phyloP scores from a whole-genome alignment of 2,888 invertebrate species.

The Artemia sinica region DNA sequence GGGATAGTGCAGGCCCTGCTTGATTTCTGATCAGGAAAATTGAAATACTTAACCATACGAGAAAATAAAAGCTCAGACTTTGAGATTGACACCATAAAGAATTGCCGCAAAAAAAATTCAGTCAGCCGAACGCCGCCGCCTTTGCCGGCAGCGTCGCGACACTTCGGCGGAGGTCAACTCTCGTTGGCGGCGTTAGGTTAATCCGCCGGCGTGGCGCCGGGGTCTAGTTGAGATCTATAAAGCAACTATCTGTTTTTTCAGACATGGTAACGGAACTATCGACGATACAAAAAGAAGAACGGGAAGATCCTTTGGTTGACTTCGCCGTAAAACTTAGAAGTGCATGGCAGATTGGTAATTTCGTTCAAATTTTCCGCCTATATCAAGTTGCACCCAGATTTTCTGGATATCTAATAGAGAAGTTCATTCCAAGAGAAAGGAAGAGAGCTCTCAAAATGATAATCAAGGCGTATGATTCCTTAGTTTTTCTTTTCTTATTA shows the following conservation, averaged over 20 bases:
- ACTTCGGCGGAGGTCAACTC: too few species aligned
- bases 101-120: too few species aligned
- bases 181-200: too few species aligned
- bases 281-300: slow-evolving; percentile 54
- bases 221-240: too few species aligned
- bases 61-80: too few species aligned
- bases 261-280: slow-evolving; percentile 84
- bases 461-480: slow-evolving; percentile 81
- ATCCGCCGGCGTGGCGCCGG: too few species aligned
- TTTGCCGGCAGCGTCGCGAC: too few species aligned
- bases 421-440: slow-evolving; percentile 90
- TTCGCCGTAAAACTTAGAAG: slow-evolving; percentile 74
- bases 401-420: slow-evolving; percentile 91
- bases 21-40: too few species aligned
- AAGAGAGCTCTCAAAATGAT: slow-evolving; percentile 77
- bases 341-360: slow-evolving; percentile 84
- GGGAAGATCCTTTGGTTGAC: slow-evolving; percentile 58
- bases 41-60: too few species aligned
- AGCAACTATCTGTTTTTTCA: slow-evolving; percentile 35
- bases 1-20: too few species aligned
- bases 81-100: too few species aligned
- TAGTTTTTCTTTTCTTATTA: slow-evolving; percentile 4
- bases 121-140: too few species aligned
- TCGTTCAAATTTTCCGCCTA: slow-evolving; percentile 75
- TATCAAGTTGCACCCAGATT: slow-evolving; percentile 78